These are phyloP conservation scores for Melinaea menophilus DNA, from an alignment of 2,888 invertebrate genomes.

Conservation along the genomic window DNA sequence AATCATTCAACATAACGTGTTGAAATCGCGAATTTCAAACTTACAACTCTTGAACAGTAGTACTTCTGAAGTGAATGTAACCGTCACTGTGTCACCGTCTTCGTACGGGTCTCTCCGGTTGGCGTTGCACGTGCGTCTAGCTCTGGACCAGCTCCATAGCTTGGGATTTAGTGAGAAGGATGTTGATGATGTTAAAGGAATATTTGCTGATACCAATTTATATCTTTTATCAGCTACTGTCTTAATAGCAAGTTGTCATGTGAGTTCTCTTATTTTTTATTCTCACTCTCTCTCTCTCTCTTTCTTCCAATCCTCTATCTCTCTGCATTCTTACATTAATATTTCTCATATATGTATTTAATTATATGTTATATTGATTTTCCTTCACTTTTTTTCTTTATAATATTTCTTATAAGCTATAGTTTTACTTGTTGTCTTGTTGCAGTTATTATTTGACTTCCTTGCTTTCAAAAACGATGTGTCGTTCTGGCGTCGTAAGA, in stretches of 20 bases:
- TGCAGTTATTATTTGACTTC: conserved; percentile 95
- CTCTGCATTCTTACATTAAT: conserved; percentile 47
- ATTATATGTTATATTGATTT: conserved; percentile 1
- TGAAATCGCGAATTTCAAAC: conserved; percentile 88
- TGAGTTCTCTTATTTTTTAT: conserved; percentile 58
- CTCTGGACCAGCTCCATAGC: conserved; percentile 82
- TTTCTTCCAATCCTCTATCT: no score
- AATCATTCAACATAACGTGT: conserved; percentile 88
- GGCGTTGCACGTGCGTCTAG: conserved; percentile 86
- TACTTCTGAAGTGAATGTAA: conserved; percentile 80
- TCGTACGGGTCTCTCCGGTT: conserved; percentile 88
- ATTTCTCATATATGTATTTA: conserved; percentile 9
- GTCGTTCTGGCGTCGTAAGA: conserved; percentile 93
- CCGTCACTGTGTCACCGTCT: conserved; percentile 84
- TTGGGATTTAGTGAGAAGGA: conserved; percentile 95
- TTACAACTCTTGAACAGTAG: conserved; percentile 81
- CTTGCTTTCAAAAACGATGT: conserved; percentile 99
- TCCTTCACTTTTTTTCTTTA: neutral
- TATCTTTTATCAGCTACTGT: conserved; percentile 94
- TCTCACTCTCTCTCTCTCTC: no score
- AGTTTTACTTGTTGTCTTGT: neutral
- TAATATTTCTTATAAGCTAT: neutral
- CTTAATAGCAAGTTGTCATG: conserved; percentile 94
- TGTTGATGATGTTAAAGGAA: conserved; percentile 96
- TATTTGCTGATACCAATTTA: conserved; percentile 97